phyloP scores from a whole-genome alignment of 2,888 invertebrate species.

The Eilema griseolum region DNA sequence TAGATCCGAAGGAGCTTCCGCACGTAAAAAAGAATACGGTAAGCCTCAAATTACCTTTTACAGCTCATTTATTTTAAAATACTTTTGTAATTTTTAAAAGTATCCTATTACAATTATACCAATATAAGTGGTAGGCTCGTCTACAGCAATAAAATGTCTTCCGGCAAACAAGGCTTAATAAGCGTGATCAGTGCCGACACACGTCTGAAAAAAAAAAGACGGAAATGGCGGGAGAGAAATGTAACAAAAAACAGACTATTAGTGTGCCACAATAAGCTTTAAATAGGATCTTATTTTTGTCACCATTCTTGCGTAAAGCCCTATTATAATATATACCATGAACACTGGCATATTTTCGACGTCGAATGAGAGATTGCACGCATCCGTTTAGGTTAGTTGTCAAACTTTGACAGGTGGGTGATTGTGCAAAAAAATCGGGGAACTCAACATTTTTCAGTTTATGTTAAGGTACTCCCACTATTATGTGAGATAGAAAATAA shows the following conservation, averaged over 20 bases:
- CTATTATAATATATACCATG: constrained; percentile 45
- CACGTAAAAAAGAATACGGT: too few species aligned
- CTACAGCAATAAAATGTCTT: constrained; percentile 40
- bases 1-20: too few species aligned
- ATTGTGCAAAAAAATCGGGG: constrained; percentile 49
- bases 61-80: too few species aligned
- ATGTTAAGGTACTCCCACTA: neutral
- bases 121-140: constrained; percentile 12
- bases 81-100: neutral
- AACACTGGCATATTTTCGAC: constrained; percentile 57
- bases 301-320: constrained; percentile 59
- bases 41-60: too few species aligned
- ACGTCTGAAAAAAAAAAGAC: constrained; percentile 49
- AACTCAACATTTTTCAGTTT: constrained; percentile 34
- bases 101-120: constrained; percentile 10
- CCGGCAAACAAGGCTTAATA: constrained; percentile 38
- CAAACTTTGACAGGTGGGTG: constrained; percentile 54
- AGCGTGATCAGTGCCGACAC: constrained; percentile 49
- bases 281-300: constrained; percentile 51
- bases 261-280: constrained; percentile 40
- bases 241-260: constrained; percentile 43
- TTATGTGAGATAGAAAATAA: too few species aligned
- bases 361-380: constrained; percentile 58
- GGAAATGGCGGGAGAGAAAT: constrained; percentile 49
- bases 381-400: constrained; percentile 59